Base-by-base conservation (phyloP, 2,888 invertebrate genomes). In the Hirtodrosophila histrioides region DNA sequence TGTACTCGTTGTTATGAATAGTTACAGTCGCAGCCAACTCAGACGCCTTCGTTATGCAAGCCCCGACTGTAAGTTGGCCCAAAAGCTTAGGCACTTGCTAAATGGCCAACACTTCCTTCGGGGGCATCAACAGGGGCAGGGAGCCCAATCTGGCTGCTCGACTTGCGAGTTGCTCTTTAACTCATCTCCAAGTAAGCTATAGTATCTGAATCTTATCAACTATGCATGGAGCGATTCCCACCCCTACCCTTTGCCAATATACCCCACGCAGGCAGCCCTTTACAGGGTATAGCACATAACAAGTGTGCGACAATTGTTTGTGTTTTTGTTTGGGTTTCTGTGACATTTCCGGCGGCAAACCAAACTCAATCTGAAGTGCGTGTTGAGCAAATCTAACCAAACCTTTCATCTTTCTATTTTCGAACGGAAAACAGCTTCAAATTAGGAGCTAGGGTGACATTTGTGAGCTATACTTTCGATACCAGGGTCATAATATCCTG, bases 1-100 rank as follows among this genome's bases (percentile, higher is more conserved):
- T 45, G 12, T 39, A 29, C 10, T 17, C 10, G 53, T 10, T 4
- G 50, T 40, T 33, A 33, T 27, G 41, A 27, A 39, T 12, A 39
- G 49, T 50, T 12, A 37, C 8, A 29, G 29, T 29, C 35, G 11
- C 10, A 29, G 17, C 33, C 9, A 17, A 17, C 31, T 35, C 37
- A 45, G 33, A 40, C 45, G 46, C 58, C 46, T 62, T 45, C 49
- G 31, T 71, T 69, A 74, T 50, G 45, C 56, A 63, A 63, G 56
- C 10, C 17, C 37, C 33, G 31, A 8, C 31, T 9, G 9, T 12
- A 55, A 72, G 10, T 48, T 65, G 69, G 49, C 41, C 50, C 54
- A 31, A 7, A 31, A 31, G 7, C 31, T 9, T 3, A 50, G 33
- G 11, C 31, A 44, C 39, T 39, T 40, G 31, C 46, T 40, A 51